Evolutionary conservation across 2,797 vertebrate genomes (phyloP), one percentile per base, ranked within the genome.

Genomic region (Acanthis flammea): DNA sequence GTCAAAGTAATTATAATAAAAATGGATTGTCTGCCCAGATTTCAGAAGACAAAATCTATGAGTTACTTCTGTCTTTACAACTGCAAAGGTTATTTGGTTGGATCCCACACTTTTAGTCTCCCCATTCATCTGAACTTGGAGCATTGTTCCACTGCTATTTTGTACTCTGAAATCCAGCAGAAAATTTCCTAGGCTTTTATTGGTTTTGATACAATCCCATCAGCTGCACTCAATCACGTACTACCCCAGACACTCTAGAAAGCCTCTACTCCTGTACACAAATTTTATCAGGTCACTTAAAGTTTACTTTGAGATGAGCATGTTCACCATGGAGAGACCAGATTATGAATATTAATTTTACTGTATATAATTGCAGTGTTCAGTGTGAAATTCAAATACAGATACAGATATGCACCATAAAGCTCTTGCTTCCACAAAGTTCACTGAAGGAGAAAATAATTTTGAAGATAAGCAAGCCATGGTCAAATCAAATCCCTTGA

Each of bases 381-480:
- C 54, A 82, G 16, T 68, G 54, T 85, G 82, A 77, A 91, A 95
- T 89, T 87, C 50, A 37, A 92, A 68, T 0, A 6, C 66, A 80
- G 84, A 63, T 77, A 76, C n/a, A 62, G 88, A 89, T 77, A 91
- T 23, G 78, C 78, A 58, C 57, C 86, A 86, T 93, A 92, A 94
- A 93, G 66, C 22, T 87, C 47, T 54, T 54, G 35, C 75, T 96
- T 92, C 84, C 42, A 63, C 50, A 11, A 82, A 75, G 65, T 41
- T 61, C 68, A 83, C 31, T 89, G 90, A 95, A 91, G 75, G 42
- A 94, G 93, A 95, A 94, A 96, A 96, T 87, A 0, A 87, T 92
- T 95, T 80, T 68, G 74, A 93, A 91, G 84, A 53, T 68, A 87
- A 93, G 86, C 63, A 95, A 92, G 48, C 39, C 77, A 85, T 65